Percentiles rank a stretch among this genome's conserved stretches.
Evolutionary conservation across 2,888 invertebrate genomes (phyloP).

Genomic region (Leucozona laternaria): DNA sequence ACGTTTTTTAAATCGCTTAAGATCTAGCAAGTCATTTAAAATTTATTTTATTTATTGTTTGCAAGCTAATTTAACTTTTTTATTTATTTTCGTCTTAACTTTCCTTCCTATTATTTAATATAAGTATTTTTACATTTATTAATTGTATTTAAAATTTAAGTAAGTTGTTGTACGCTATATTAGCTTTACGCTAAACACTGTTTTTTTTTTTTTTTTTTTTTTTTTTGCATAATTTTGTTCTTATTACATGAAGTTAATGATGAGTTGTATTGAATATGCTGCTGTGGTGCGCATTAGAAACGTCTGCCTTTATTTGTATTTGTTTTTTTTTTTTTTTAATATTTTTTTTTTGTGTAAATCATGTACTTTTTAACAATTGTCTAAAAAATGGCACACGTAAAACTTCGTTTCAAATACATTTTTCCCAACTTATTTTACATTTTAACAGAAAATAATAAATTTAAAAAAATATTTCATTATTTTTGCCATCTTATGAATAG

Average conservation of each 20-base stretch:
- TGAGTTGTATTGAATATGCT: constrained; percentile 35
- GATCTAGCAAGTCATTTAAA: constrained; percentile 72
- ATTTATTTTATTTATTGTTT: constrained; percentile 62
- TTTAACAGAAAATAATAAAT: constrained; percentile 45
- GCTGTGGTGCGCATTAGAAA: constrained; percentile 50
- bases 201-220: constrained; percentile 37
- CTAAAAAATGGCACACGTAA: constrained; percentile 70
- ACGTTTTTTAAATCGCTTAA: constrained; percentile 63
- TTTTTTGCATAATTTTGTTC: constrained; percentile 58
- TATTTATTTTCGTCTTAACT: constrained; percentile 49
- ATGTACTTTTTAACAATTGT: constrained; percentile 68
- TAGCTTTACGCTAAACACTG: constrained; percentile 55
- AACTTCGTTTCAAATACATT: constrained; percentile 55
- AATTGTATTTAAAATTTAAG: constrained; percentile 69
- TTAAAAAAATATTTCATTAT: constrained; percentile 63
- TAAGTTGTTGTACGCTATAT: constrained; percentile 69
- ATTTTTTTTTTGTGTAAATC: constrained; percentile 44
- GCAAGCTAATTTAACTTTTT: constrained; percentile 70
- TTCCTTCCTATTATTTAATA: constrained; percentile 61
- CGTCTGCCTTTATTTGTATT: constrained; percentile 25
- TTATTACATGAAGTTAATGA: constrained; percentile 59
- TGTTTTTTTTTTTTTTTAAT: constrained; percentile 31
- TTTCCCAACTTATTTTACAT: constrained; percentile 46
- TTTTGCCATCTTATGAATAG: constrained; percentile 41
- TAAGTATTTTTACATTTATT: constrained; percentile 69